A percentile compares a stretch with the other conserved stretches of the same genome.
Evolutionary conservation across 2,797 vertebrate genomes (phyloP).

Genomic region (Etheostoma perlongum): DNA sequence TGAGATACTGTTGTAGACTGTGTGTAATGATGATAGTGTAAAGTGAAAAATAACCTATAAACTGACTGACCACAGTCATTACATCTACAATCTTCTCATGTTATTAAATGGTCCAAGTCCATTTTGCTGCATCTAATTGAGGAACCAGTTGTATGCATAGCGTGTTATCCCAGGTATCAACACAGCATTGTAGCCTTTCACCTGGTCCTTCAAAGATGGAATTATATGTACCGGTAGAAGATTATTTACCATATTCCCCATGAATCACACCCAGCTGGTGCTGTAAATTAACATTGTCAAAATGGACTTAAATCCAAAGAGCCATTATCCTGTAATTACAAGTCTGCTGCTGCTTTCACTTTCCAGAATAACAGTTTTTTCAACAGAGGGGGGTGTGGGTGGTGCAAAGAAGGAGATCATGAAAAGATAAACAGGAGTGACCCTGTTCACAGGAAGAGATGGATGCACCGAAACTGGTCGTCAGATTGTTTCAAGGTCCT

Average conservation of each 20-base stretch:
- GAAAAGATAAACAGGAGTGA: constrained; percentile 51
- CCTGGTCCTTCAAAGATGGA: constrained; percentile 28
- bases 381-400: constrained; percentile 9
- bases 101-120: neutral
- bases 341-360: constrained; percentile 41
- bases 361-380: constrained; percentile 51
- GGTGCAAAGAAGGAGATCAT: constrained; percentile 22
- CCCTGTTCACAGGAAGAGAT: constrained; percentile 25
- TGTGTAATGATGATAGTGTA: too few species aligned
- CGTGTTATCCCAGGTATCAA: constrained; percentile 22
- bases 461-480: constrained; percentile 20
- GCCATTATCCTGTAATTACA: constrained; percentile 41
- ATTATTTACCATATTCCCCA: constrained; percentile 17
- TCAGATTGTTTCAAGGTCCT: constrained; percentile 47
- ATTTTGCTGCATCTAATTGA: constrained; percentile 1
- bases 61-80: too few species aligned
- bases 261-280: constrained; percentile 43
- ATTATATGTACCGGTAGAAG: neutral
- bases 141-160: neutral
- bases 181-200: constrained; percentile 17
- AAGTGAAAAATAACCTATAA: too few species aligned
- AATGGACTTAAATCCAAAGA: constrained; percentile 42
- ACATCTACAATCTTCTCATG: neutral
- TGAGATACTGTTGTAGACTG: too few species aligned
- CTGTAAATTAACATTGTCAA: constrained; percentile 30